Base-by-base conservation (phyloP, 2,888 invertebrate genomes). In the Ormyrus pomaceus region DNA sequence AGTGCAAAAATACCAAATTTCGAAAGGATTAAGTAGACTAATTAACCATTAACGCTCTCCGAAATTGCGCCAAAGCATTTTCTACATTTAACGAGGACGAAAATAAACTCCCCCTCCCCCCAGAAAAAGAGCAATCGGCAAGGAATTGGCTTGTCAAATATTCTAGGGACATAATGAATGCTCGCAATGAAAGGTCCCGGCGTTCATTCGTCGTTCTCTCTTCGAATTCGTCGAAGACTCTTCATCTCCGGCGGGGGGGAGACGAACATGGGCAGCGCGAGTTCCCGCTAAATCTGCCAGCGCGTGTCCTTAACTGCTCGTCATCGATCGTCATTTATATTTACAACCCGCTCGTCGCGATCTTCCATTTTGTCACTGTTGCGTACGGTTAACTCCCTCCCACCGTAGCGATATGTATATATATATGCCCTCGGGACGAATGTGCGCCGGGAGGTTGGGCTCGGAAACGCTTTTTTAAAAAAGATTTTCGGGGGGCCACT, bases 281-380 rank as follows among this genome's bases (percentile, higher is more conserved):
- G n/a, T 53, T 9, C 19, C 9, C 50, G 50, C 59, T 74, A 75
- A 66, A 68, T 75, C 59, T 34, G 58, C n/a, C 10, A 3, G 46
- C 53, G 50, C 46, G 59, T 74, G 45, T 70, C 10, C 50, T 50
- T 48, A 59, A 65, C 56, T 19, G 71, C 51, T 66, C 53, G 71
- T 77, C 71, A 71, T 77, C 65, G 77, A 77, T 72, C 65, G 65
- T 71, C 77, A 59, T 66, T 77, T 66, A 71, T 77, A 77, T 59
- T 77, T 72, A 77, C 71, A 71, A 59, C 19, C 51, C 77, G 19
- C 51, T 66, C 71, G 65, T 53, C 62, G 19, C 65, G 65, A 77
- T 77, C 77, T 65, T 50, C 11, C 65, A 56, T 77, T 77, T 71
- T 71, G 77, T 65, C 70, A 58, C 50, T 71, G 65, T 64, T 13